Percentiles rank a stretch among this genome's conserved stretches.
Conservation (phyloP, 2,113 vertebrate genomes). For the Pristiophorus japonicus region DNA sequence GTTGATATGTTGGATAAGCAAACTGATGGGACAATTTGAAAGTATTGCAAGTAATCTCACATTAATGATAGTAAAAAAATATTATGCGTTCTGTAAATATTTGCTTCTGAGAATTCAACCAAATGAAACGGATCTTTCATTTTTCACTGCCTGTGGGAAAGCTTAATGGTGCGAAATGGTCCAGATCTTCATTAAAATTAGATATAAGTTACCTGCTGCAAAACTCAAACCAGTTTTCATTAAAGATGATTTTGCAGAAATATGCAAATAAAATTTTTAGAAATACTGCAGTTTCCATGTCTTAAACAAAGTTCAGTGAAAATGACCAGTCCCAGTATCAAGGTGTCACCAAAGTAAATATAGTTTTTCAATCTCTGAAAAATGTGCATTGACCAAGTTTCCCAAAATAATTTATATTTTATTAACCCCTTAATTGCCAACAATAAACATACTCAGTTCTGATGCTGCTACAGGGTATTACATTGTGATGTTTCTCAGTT, state of each 20-base stretch:
- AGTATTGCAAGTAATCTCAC: neutral
- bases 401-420: slow-evolving; percentile 18
- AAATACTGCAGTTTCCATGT: neutral
- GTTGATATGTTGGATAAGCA: slow-evolving; percentile 47
- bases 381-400: neutral
- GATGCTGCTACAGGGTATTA: no score
- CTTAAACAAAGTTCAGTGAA: neutral
- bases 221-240: neutral
- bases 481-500: neutral
- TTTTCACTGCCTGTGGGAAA: neutral
- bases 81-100: neutral
- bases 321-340: neutral
- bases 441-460: neutral
- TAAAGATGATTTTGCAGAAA: neutral
- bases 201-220: neutral
- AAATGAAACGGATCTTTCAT: neutral
- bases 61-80: neutral
- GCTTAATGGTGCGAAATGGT: neutral
- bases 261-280: neutral
- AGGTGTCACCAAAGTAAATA: neutral
- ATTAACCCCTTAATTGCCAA: neutral
- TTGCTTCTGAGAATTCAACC: neutral
- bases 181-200: neutral
- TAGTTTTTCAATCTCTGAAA: neutral
- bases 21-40: slow-evolving; percentile 46